A percentile compares a stretch with the other conserved stretches of the same genome.
Conservation (phyloP, 2,888 invertebrate genomes). For the Catocala fraxini region DNA sequence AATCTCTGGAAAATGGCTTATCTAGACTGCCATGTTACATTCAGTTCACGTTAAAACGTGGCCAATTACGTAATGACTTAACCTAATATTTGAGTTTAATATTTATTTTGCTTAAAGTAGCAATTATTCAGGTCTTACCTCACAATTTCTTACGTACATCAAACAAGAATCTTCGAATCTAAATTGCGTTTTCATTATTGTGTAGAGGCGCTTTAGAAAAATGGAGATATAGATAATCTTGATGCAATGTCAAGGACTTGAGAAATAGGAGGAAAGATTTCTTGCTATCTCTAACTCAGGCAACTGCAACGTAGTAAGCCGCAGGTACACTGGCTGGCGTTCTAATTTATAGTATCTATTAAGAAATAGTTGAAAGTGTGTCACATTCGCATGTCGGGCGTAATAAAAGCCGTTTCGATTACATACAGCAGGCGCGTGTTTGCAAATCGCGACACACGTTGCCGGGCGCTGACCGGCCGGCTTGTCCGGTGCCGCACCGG, state of each 20-base stretch:
- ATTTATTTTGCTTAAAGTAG: slow-evolving; percentile 9
- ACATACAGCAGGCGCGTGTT: slow-evolving; percentile 49
- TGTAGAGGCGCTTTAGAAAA: slow-evolving; percentile 27
- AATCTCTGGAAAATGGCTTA: neutral
- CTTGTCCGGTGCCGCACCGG: slow-evolving; percentile 46
- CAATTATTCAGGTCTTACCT: slow-evolving; percentile 31
- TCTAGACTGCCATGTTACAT: neutral
- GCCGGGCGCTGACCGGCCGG: slow-evolving; percentile 36
- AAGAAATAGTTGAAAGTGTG: slow-evolving; percentile 61
- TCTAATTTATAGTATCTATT: slow-evolving; percentile 54
- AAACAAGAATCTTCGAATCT: slow-evolving; percentile 30
- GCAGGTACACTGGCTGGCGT: slow-evolving; percentile 26
- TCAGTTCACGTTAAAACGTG: slow-evolving; percentile 4
- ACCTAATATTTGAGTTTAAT: neutral
- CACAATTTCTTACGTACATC: slow-evolving; percentile 25
- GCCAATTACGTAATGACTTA: slow-evolving; percentile 6
- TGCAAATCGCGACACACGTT: slow-evolving; percentile 47
- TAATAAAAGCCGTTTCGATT: slow-evolving; percentile 64
- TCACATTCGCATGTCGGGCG: slow-evolving; percentile 51
- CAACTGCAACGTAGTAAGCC: slow-evolving; percentile 29
- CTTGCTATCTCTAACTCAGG: slow-evolving; percentile 29
- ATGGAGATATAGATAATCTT: slow-evolving; percentile 27
- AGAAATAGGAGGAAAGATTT: slow-evolving; percentile 31
- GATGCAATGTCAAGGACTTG: slow-evolving; percentile 27
- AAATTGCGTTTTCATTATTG: slow-evolving; percentile 39